Evolutionary conservation across 2,113 vertebrate genomes (phyloP), one percentile per base, ranked within the genome.

Genomic region (Strix uralensis): DNA sequence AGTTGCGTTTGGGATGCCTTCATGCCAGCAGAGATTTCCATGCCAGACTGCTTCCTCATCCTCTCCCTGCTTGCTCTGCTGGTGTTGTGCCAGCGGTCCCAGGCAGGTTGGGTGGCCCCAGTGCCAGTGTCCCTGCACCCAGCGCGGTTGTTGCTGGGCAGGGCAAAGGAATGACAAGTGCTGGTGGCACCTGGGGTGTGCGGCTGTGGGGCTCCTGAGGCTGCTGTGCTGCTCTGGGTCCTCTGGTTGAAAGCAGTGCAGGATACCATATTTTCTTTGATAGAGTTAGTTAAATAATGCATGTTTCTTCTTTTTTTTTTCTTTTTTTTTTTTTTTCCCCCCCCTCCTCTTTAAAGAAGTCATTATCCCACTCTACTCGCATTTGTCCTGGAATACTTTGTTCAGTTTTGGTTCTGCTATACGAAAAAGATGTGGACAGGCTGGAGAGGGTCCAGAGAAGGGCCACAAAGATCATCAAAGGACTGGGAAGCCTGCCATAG

Each of bases 221-320:
- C 36, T 17, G 40, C 11, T 0, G 0, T 0, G 3, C 13, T 86
- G 32, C 7, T 26, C n/a, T 19, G 21, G 10, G 5, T 71, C 55
- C 1, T 6, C 61, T 15, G 2, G 13, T 15, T 71, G 62, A n/a
- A 85, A 82, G 44, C 44, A 57, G 32, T 69, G 34, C 12, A 78
- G 38, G 51, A 54, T 78, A 40, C 36, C 34, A 49, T 15, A 1
- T 70, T 72, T 91, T 74, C 23, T 58, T 75, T 54, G 30, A 34
- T 3, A 18, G 30, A 49, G 18, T 85, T 90, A 44, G 18, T 85
- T 90, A 52, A 83, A 51, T 49, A 63, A 61, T 34, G 4, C 2
- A 8, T 34, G n/a, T 11, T 36, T 0, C 2, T 15, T 2, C 1
- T 5, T 10, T 13, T 3, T 10, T 23, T 18, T 32, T 25, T 10